Evolutionary conservation across 2,113 vertebrate genomes (phyloP).

Genomic region (Diadophis punctatus): DNA sequence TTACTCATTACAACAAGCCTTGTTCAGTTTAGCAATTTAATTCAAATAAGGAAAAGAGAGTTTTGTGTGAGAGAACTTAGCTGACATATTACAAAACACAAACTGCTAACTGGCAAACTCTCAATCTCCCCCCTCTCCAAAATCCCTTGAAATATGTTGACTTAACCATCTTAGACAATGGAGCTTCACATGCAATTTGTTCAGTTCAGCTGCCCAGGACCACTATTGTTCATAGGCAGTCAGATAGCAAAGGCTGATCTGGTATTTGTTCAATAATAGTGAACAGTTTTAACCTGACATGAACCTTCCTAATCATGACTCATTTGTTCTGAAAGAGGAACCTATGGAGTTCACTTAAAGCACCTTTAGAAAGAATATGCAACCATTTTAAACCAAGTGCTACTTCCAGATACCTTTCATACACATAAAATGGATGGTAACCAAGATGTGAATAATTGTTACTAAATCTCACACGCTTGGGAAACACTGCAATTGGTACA

Average conservation of each 20-base stretch:
- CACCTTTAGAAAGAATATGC: background rate
- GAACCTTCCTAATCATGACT: background rate
- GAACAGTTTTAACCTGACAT: background rate
- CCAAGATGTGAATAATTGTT: background rate
- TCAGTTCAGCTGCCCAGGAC: background rate
- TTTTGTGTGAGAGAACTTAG: background rate
- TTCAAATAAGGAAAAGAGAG: background rate
- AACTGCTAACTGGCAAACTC: background rate
- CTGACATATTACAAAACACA: background rate
- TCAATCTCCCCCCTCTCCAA: background rate
- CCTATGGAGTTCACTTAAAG: background rate
- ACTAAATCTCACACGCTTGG: background rate
- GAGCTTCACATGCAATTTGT: background rate
- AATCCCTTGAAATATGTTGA: background rate
- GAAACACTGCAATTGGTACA: background rate
- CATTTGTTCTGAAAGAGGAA: slow-evolving; percentile 9
- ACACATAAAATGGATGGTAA: background rate
- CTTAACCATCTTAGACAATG: background rate
- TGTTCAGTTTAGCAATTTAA: background rate
- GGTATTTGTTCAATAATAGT: background rate
- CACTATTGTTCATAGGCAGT: background rate
- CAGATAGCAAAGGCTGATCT: background rate
- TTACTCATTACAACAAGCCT: background rate
- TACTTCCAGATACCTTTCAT: background rate
- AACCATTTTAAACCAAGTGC: background rate